A percentile compares a stretch with the other conserved stretches of the same genome.
phyloP scores from a whole-genome alignment of 2,888 invertebrate species.

The Athrips mouffetella region DNA sequence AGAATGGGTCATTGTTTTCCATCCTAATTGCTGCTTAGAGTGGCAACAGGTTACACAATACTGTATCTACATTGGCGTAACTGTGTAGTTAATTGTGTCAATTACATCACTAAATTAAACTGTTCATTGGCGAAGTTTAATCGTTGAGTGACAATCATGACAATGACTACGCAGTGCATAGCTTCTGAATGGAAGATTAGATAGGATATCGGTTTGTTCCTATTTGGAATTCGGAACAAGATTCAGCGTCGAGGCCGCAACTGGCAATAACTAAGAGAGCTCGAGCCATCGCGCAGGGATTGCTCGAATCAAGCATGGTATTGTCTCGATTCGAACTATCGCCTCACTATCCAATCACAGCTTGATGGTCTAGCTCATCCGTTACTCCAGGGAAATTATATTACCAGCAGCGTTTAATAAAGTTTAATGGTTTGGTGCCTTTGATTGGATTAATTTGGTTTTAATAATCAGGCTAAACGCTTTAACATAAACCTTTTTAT shows the following conservation, averaged over 20 bases:
- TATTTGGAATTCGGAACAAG: neutral
- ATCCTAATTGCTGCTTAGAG: too few relatives aligned
- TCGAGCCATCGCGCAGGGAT: conserved; percentile 22
- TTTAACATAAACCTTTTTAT: too few relatives aligned
- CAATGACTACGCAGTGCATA: too few relatives aligned
- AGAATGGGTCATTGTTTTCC: too few relatives aligned
- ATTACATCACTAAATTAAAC: too few relatives aligned
- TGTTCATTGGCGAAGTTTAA: too few relatives aligned
- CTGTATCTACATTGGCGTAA: too few relatives aligned
- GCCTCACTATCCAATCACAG: conserved; percentile 34
- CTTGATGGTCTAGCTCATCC: conserved; percentile 34
- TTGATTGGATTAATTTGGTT: too few relatives aligned
- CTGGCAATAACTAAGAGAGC: conserved; percentile 3
- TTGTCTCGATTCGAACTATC: conserved; percentile 40
- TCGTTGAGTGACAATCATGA: too few relatives aligned
- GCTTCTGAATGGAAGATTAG: conserved; percentile 4
- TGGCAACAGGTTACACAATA: too few relatives aligned
- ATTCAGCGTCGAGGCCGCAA: neutral
- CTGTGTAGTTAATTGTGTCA: too few relatives aligned
- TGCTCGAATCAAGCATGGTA: conserved; percentile 35
- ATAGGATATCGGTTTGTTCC: neutral
- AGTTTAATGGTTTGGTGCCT: conserved; percentile 21
- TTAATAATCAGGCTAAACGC: too few relatives aligned
- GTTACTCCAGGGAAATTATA: conserved; percentile 44
- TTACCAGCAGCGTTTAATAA: conserved; percentile 40